Conservation (phyloP, 2,888 invertebrate species). For the Metellina segmentata region DNA sequence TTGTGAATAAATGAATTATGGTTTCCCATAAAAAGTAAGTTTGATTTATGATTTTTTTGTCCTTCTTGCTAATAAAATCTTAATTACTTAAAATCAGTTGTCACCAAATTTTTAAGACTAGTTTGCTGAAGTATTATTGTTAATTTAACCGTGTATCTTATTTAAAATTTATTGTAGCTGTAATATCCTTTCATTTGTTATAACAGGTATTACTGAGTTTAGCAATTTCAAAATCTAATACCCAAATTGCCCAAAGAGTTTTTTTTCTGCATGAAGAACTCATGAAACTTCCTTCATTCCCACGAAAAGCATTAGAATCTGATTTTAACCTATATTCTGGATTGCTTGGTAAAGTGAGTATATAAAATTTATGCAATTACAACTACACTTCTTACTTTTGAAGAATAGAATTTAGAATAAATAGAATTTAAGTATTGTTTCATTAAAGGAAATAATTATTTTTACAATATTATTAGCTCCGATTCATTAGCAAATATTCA, state of each 20-base stretch:
- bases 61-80: too few species aligned
- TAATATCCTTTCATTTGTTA: not conserved
- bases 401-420: not conserved
- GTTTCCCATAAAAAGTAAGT: too few species aligned
- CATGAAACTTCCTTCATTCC: conserved; percentile 98
- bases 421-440: not conserved
- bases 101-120: too few species aligned
- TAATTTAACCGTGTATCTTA: conserved; percentile 27
- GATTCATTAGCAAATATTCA: not conserved
- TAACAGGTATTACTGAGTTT: conserved; percentile 81
- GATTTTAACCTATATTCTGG: conserved; percentile 96
- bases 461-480: not conserved
- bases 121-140: not conserved
- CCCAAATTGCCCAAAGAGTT: conserved; percentile 95
- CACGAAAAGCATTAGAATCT: conserved; percentile 97
- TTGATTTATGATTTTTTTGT: too few species aligned
- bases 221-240: conserved; percentile 81
- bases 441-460: not conserved
- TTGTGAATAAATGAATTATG: not conserved
- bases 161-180: conserved; percentile 81
- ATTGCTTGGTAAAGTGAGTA: conserved; percentile 89
- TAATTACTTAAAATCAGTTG: too few species aligned
- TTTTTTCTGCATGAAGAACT: conserved; percentile 99
- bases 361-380: not conserved
- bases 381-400: not conserved